A percentile compares a stretch with the other conserved stretches of the same genome.
phyloP scores from a whole-genome alignment of 2,888 invertebrate genomes.

The Lathronympha strigana region DNA sequence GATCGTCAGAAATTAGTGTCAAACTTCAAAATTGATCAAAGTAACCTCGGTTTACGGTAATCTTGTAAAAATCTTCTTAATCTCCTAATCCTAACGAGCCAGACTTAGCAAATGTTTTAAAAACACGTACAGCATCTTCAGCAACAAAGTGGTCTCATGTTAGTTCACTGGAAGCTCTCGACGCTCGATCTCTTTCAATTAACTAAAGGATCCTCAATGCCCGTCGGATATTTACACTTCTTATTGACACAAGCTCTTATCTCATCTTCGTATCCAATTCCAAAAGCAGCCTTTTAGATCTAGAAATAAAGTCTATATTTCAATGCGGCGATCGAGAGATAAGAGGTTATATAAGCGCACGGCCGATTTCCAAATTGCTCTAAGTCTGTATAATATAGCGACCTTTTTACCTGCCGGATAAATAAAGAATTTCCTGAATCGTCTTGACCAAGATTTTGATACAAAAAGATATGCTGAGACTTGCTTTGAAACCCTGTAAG shows the following conservation, averaged over 20 bases:
- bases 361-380: constrained; percentile 41
- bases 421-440: constrained; percentile 39
- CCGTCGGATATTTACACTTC: constrained; percentile 41
- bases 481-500: constrained; percentile 44
- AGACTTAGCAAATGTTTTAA: constrained; percentile 36
- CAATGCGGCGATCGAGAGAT: not conserved
- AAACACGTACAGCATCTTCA: constrained; percentile 42
- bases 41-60: no score
- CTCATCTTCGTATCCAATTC: not conserved
- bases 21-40: no score
- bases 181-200: constrained; percentile 78
- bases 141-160: constrained; percentile 54
- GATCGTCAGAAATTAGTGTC: no score
- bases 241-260: constrained; percentile 11
- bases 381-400: constrained; percentile 34
- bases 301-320: not conserved
- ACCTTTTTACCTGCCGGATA: constrained; percentile 36
- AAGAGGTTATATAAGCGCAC: not conserved
- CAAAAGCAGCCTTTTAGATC: not conserved
- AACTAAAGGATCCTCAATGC: constrained; percentile 64
- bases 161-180: constrained; percentile 61
- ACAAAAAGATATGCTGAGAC: constrained; percentile 29
- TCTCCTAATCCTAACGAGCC: constrained; percentile 31
- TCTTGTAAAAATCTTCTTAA: no score
- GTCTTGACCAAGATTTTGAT: constrained; percentile 43